These are phyloP conservation scores for Bombus balteatus DNA, from an alignment of 1,140 invertebrate species.

Conservation along the genomic window DNA sequence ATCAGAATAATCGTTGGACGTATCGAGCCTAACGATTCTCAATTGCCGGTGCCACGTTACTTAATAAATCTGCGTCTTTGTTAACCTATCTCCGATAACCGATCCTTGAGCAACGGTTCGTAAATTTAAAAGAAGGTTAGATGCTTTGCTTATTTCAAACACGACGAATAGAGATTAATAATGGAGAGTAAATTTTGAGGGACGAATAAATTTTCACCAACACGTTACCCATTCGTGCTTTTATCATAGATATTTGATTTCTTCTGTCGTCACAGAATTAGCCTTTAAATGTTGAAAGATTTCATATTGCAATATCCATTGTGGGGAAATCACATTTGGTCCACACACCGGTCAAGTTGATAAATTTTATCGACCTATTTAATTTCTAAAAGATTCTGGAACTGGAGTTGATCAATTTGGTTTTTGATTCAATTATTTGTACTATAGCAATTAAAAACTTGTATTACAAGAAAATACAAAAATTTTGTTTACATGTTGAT, in stretches of 20 bases:
- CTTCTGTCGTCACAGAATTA: too few species aligned
- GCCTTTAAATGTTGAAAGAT: too few species aligned
- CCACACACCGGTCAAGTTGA: too few species aligned
- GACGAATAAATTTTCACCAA: neutral
- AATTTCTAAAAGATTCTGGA: too few species aligned
- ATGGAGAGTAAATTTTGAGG: neutral
- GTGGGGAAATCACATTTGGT: too few species aligned
- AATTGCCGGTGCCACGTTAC: conserved; percentile 49
- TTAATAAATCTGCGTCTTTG: conserved; percentile 45
- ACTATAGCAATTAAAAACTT: too few species aligned
- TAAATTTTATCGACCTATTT: too few species aligned
- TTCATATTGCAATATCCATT: too few species aligned
- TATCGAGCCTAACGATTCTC: conserved; percentile 60
- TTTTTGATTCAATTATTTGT: too few species aligned
- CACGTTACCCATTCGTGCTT: neutral
- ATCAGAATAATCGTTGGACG: conserved; percentile 56
- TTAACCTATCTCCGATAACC: conserved; percentile 33
- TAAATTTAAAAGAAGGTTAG: neutral
- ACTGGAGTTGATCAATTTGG: too few species aligned
- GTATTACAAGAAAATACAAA: too few species aligned
- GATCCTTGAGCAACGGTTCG: conserved; percentile 13
- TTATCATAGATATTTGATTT: neutral
- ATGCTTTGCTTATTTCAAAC: neutral
- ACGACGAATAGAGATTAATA: neutral
- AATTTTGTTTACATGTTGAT: too few species aligned